phyloP scores from a whole-genome alignment of 2,113 vertebrate species.

The Phodopus roborovskii region DNA sequence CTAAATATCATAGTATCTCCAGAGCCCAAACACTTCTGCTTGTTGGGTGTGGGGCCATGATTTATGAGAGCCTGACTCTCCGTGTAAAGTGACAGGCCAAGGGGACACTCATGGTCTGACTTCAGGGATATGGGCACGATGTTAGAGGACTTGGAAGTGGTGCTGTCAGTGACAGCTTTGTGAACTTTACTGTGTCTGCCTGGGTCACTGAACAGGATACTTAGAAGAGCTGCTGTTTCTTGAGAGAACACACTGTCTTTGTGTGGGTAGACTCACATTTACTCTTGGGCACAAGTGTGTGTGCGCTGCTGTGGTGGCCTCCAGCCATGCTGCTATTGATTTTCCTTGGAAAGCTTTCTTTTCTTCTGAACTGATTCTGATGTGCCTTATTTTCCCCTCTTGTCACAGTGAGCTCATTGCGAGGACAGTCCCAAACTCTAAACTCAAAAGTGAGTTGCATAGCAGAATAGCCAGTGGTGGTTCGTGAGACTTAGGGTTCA shows the following conservation, averaged over 20 bases:
- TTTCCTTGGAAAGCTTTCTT: slow-evolving; percentile 56
- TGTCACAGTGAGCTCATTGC: background rate
- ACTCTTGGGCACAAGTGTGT: slow-evolving; percentile 37
- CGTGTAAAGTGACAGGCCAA: background rate
- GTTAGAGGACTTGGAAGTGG: background rate
- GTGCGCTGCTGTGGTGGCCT: background rate
- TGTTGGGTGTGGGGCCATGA: background rate
- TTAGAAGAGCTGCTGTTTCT: background rate
- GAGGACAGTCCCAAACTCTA: background rate
- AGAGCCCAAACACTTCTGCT: background rate
- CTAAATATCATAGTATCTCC: slow-evolving; percentile 18
- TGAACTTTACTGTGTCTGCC: background rate
- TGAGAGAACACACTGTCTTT: background rate
- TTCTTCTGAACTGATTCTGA: slow-evolving; percentile 17
- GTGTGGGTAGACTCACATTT: background rate
- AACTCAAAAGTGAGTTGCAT: background rate
- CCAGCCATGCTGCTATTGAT: slow-evolving; percentile 55
- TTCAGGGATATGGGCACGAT: background rate
- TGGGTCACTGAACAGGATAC: background rate
- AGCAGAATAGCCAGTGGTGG: background rate
- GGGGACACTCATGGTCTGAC: background rate
- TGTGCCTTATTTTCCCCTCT: background rate
- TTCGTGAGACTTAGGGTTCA: background rate
- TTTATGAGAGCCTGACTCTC: slow-evolving; percentile 16
- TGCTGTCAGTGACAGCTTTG: background rate